These are phyloP conservation scores for Halcyon badia DNA, from an alignment of 2,797 vertebrate species.

Conservation along the genomic window DNA sequence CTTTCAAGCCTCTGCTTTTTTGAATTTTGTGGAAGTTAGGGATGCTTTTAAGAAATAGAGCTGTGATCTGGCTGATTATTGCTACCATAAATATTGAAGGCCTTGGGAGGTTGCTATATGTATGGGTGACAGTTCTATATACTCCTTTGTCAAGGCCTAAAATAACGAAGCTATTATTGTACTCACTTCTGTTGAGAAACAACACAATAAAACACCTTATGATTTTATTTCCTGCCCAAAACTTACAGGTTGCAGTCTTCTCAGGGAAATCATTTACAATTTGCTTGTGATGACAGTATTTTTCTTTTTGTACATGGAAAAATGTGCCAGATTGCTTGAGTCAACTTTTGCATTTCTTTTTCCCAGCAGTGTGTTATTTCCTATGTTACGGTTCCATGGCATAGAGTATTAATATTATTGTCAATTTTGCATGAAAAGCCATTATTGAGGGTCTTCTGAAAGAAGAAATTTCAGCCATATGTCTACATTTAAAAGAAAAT, in stretches of 20 bases:
- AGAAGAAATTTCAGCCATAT: background rate
- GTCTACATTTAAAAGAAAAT: background rate
- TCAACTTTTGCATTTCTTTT: background rate
- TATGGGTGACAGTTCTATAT: background rate
- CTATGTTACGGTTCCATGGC: background rate
- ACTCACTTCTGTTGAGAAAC: background rate
- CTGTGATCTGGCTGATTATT: background rate
- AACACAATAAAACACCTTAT: background rate
- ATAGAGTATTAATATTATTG: background rate
- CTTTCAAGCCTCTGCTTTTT: background rate
- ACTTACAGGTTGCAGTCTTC: background rate
- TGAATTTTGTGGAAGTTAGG: background rate
- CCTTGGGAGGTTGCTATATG: background rate
- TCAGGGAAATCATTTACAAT: background rate
- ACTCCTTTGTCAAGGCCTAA: background rate
- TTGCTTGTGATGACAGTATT: background rate
- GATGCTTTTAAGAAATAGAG: background rate
- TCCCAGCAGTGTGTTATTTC: background rate
- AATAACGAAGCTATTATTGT: background rate
- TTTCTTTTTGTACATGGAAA: accelerated
- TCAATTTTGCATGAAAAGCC: background rate
- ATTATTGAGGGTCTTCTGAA: background rate
- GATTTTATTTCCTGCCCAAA: background rate
- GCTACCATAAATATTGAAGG: background rate
- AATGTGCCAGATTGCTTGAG: background rate